Evolutionary conservation across 2,113 vertebrate genomes (phyloP).

Genomic region (Ondatra zibethicus): DNA sequence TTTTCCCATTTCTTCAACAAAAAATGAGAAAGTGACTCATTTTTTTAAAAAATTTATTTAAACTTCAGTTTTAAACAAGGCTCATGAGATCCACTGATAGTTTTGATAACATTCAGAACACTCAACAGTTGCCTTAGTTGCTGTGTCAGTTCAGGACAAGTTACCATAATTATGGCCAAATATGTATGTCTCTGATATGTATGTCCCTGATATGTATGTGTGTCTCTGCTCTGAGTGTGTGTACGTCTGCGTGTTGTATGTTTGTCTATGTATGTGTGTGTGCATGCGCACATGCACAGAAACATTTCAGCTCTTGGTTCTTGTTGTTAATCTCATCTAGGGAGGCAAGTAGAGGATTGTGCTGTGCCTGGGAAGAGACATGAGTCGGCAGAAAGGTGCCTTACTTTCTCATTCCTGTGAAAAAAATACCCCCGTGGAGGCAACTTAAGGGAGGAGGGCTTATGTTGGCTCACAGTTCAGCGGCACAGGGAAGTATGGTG

Average conservation of each 20-base stretch:
- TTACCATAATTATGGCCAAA: neutral
- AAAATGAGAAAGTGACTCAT: slow-evolving; percentile 40
- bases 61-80: neutral
- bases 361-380: neutral
- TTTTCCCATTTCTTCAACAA: slow-evolving; percentile 48
- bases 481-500: too few relatives aligned
- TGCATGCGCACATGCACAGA: neutral
- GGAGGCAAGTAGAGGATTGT: neutral
- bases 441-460: neutral
- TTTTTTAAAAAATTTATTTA: neutral
- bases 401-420: neutral
- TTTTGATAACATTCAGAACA: neutral
- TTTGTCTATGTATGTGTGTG: fast-evolving
- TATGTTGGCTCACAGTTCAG: neutral
- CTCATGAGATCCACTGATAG: neutral
- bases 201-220: neutral
- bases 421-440: neutral
- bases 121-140: neutral
- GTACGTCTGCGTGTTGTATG: neutral
- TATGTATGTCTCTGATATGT: neutral
- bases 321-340: neutral
- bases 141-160: neutral
- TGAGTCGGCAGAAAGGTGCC: neutral
- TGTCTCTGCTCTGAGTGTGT: neutral
- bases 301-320: neutral